phyloP scores from a whole-genome alignment of 1,140 invertebrate genomes.

The Gyrodactylus salaris region DNA sequence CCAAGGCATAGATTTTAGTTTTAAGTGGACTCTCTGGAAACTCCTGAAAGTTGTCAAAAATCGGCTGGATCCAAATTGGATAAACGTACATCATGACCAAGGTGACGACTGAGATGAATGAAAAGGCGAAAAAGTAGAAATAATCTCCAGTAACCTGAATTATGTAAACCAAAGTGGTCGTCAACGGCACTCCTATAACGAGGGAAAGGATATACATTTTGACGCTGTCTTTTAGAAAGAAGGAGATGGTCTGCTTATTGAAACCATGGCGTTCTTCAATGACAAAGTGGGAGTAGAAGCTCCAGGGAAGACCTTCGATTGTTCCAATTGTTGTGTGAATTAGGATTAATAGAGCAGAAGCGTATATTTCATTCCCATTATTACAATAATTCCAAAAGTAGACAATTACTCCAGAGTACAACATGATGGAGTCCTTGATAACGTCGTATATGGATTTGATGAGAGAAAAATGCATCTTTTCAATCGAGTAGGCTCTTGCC shows the following conservation, averaged over 20 bases:
- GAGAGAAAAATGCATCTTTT: not conserved
- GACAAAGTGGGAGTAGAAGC: conserved; percentile 59
- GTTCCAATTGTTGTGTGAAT: not conserved
- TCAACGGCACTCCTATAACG: conserved; percentile 39
- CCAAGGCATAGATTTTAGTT: conserved; percentile 50
- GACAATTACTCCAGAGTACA: not conserved
- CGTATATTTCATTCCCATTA: not conserved
- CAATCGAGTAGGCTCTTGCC: not conserved
- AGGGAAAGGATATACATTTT: conserved; percentile 47
- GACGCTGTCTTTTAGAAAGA: conserved; percentile 69
- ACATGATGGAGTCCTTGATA: not conserved
- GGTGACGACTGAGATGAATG: conserved; percentile 36
- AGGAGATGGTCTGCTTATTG: conserved; percentile 59
- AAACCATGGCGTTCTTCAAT: conserved; percentile 86
- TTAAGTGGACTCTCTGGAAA: conserved; percentile 56
- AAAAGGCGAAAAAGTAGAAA: conserved; percentile 79
- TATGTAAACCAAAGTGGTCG: conserved; percentile 46
- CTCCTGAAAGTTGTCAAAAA: conserved; percentile 93
- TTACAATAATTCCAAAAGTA: not conserved
- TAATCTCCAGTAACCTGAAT: conserved; percentile 40
- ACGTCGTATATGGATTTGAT: not conserved
- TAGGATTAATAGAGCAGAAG: not conserved
- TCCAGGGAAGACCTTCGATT: conserved; percentile 30
- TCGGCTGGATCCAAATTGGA: conserved; percentile 71
- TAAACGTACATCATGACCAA: conserved; percentile 48